These are phyloP conservation scores for Daubentonia madagascariensis DNA, from an alignment of 2,113 vertebrate genomes.

Conservation along the genomic window DNA sequence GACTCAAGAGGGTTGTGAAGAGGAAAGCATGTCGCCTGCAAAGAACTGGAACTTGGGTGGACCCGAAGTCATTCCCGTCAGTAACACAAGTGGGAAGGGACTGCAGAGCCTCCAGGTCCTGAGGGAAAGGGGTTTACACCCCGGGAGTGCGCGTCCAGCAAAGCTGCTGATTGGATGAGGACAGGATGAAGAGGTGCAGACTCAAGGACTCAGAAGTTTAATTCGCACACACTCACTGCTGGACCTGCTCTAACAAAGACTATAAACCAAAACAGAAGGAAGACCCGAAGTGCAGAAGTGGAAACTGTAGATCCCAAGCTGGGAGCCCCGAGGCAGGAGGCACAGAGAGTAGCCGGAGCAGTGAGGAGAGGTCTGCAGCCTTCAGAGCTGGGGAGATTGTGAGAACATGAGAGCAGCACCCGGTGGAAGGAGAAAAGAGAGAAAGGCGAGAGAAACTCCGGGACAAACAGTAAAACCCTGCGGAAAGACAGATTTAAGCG, in stretches of 20 bases:
- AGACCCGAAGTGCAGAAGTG: accelerated
- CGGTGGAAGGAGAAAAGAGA: not conserved
- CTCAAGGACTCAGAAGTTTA: not conserved
- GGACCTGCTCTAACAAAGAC: not conserved
- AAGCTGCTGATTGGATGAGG: not conserved
- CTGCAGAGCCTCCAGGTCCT: accelerated
- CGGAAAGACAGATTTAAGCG: too few species aligned
- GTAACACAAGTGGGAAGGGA: accelerated
- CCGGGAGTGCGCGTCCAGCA: not conserved
- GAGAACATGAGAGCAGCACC: too few species aligned
- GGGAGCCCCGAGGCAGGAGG: not conserved
- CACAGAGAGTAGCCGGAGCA: not conserved
- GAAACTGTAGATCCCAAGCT: accelerated
- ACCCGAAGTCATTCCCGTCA: not conserved
- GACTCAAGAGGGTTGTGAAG: too few species aligned
- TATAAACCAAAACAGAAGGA: not conserved
- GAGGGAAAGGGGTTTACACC: not conserved
- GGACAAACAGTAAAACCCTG: not conserved
- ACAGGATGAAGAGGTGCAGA: too few species aligned
- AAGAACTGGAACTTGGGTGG: too few species aligned
- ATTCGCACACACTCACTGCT: not conserved
- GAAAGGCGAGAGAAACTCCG: not conserved
- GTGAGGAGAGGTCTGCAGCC: not conserved
- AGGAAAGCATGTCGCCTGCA: not conserved
- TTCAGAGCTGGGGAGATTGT: not conserved